These are phyloP conservation scores for Zaprionus inermis DNA, from an alignment of 1,140 invertebrate genomes.

Conservation along the genomic window DNA sequence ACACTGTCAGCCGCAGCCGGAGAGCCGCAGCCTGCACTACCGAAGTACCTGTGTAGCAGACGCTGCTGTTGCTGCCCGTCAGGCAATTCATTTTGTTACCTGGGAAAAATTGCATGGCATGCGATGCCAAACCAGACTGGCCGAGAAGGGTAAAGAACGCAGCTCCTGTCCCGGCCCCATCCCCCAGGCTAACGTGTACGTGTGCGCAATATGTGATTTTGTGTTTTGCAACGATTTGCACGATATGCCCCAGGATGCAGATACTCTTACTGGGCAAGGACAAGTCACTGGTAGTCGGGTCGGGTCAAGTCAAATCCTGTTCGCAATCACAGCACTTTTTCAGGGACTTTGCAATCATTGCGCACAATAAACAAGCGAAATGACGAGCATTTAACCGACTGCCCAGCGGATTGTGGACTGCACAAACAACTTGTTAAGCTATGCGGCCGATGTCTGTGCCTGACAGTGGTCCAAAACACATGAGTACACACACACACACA, in stretches of 20 bases:
- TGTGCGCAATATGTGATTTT: constrained; percentile 82
- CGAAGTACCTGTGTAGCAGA: constrained; percentile 17
- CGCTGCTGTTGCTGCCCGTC: constrained; percentile 45
- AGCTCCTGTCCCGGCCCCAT: no score
- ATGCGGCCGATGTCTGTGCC: constrained; percentile 37
- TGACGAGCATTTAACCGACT: constrained; percentile 80
- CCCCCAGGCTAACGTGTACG: constrained; percentile 70
- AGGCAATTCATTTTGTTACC: constrained; percentile 81
- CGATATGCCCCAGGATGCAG: constrained; percentile 48
- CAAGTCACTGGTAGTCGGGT: constrained; percentile 29
- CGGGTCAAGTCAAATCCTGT: constrained; percentile 63
- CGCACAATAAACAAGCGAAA: constrained; percentile 78
- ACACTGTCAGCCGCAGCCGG: constrained; percentile 74
- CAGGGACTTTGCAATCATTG: constrained; percentile 70
- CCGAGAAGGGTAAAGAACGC: constrained; percentile 28
- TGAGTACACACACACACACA: constrained; percentile 2
- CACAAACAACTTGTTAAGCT: constrained; percentile 67
- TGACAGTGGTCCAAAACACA: constrained; percentile 44
- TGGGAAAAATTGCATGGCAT: constrained; percentile 76
- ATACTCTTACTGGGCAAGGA: constrained; percentile 22
- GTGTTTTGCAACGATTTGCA: constrained; percentile 76
- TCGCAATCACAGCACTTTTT: constrained; percentile 76
- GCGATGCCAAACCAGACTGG: constrained; percentile 57
- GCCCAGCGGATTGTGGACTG: constrained; percentile 44
- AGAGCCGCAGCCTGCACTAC: constrained; percentile 35